These are phyloP conservation scores for Oxytorus armatus DNA, from an alignment of 2,888 invertebrate genomes.

Conservation along the genomic window DNA sequence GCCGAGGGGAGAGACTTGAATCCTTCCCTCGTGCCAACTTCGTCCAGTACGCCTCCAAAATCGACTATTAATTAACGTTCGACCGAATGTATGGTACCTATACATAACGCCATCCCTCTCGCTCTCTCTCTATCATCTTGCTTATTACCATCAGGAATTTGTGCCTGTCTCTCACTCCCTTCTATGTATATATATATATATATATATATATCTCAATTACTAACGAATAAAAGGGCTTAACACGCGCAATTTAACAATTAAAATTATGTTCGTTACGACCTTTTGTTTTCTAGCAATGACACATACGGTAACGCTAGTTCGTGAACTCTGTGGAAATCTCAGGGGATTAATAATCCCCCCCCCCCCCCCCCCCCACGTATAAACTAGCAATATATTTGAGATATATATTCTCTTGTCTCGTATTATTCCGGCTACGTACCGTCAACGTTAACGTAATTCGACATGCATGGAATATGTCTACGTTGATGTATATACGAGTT, in stretches of 20 bases:
- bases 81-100: constrained; percentile 48
- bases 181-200: too few relatives aligned
- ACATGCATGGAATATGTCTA: constrained; percentile 20
- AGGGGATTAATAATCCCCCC: constrained; percentile 51
- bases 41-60: constrained; percentile 46
- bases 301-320: constrained; percentile 21
- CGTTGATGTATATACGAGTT: constrained; percentile 4
- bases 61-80: constrained; percentile 67
- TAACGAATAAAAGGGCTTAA: not conserved
- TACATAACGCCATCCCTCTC: constrained; percentile 2
- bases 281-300: not conserved
- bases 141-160: constrained; percentile 39
- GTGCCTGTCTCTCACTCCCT: not conserved
- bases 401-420: not conserved
- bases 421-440: constrained; percentile 44
- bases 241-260: too few relatives aligned
- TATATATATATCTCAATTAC: not conserved
- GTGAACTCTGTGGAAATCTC: constrained; percentile 37
- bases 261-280: constrained; percentile 3
- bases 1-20: constrained; percentile 6
- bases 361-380: too few relatives aligned
- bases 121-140: constrained; percentile 45
- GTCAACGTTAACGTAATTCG: constrained; percentile 31
- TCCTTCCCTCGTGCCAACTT: constrained; percentile 40
- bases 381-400: constrained; percentile 8